Evolutionary conservation across 2,888 invertebrate genomes (phyloP), one percentile per base, ranked within the genome.

Genomic region (Ochropleura leucogaster): DNA sequence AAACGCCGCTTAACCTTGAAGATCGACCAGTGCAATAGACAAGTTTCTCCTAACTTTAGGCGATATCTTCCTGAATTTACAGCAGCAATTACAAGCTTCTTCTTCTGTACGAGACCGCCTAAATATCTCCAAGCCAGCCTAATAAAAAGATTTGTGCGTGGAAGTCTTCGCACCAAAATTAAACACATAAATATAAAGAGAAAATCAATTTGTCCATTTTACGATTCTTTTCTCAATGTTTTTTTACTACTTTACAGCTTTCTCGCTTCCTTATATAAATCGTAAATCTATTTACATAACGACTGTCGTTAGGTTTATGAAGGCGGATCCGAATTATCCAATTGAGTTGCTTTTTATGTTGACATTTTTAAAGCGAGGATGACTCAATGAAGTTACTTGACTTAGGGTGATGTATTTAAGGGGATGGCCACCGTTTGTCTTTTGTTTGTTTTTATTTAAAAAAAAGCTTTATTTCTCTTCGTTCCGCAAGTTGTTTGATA

Each of bases 281-380:
- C 82, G 83, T 87, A 87, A 87, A 87, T 83, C 82, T 87, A 86
- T 86, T 85, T 83, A 81, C 82, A 77, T 81, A 81, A 82, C 73
- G 84, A 77, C 77, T 75, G 79, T 83, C 84, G 74, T 84, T 80
- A 64, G 64, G 71, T 83, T 85, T 86, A 85, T 85, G 80, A 83
- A 79, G 76, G 72, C 76, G 42, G 42, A 64, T 71, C 59, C 40
- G 74, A 83, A 85, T 87, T 84, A 84, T 85, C 62, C 82, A 82
- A 82, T 85, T 85, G 72, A 77, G 72, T 74, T 74, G 60, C 63
- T 68, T 85, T 84, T 80, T 75, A 81, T 84, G 67, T 79, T 74
- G 71, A 68, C 57, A 10, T 74, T 74, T 79, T 72, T 68, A 65
- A 72, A 79, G 30, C 47, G 69, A 57, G 4, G 59, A 42, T 18